These are phyloP conservation scores for Ctena decussata DNA, from an alignment of 2,888 invertebrate species.

Conservation along the genomic window DNA sequence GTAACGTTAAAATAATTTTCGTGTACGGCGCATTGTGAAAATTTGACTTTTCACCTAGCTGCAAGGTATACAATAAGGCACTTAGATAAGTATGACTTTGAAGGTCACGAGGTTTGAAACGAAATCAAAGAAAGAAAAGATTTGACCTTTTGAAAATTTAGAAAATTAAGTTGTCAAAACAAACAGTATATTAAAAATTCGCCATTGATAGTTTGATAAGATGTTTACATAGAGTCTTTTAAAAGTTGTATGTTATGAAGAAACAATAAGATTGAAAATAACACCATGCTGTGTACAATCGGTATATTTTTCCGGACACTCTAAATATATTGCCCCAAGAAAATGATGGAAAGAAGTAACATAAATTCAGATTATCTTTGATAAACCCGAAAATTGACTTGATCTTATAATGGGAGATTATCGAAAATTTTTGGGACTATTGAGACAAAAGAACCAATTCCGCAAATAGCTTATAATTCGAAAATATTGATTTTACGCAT, in stretches of 20 bases:
- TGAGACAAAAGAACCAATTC: too few relatives aligned
- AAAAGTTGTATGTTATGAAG: neutral
- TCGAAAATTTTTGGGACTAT: too few relatives aligned
- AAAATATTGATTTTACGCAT: too few relatives aligned
- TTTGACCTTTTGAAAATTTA: neutral
- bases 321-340: neutral
- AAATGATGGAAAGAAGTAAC: too few relatives aligned
- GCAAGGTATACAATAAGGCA: neutral
- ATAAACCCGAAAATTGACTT: too few relatives aligned
- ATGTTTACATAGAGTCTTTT: neutral
- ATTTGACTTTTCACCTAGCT: neutral
- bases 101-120: neutral
- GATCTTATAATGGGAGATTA: too few relatives aligned
- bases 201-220: neutral
- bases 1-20: constrained; percentile 4
- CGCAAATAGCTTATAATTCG: too few relatives aligned
- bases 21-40: neutral
- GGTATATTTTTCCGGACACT: too few relatives aligned
- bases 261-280: neutral
- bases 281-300: neutral
- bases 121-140: neutral
- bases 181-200: neutral
- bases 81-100: neutral
- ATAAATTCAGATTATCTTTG: too few relatives aligned
- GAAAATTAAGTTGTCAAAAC: constrained; percentile 12